A percentile compares a stretch with the other conserved stretches of the same genome.
These are phyloP conservation scores for Pitangus sulphuratus DNA, from an alignment of 2,797 vertebrate species.

Conservation along the genomic window DNA sequence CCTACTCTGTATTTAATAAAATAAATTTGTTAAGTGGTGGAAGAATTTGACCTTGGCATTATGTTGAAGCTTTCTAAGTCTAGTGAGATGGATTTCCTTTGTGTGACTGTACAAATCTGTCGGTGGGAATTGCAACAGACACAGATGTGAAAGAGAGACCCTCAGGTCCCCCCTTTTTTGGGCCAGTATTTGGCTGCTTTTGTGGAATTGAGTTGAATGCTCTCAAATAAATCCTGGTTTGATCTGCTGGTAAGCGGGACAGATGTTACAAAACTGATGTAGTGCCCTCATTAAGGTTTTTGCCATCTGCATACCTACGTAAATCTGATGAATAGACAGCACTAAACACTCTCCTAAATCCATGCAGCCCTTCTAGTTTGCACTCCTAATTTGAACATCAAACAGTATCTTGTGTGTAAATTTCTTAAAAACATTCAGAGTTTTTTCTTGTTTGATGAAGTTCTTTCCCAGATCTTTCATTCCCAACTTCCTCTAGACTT, in stretches of 20 bases:
- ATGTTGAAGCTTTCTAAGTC: neutral
- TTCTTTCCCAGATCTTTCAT: neutral
- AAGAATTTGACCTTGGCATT: neutral
- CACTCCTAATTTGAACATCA: neutral
- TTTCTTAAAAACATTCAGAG: neutral
- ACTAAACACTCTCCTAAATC: neutral
- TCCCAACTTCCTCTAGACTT: neutral
- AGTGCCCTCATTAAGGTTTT: slow-evolving; percentile 22
- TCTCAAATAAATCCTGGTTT: slow-evolving; percentile 49
- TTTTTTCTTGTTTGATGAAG: neutral
- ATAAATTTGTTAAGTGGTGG: neutral
- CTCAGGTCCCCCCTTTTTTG: neutral
- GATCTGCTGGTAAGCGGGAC: neutral
- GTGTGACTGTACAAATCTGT: neutral
- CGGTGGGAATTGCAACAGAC: neutral
- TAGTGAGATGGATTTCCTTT: neutral
- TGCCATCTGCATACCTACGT: slow-evolving; percentile 45
- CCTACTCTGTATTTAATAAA: neutral
- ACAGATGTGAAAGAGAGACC: neutral
- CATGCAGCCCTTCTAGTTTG: neutral
- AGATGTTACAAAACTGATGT: slow-evolving; percentile 21
- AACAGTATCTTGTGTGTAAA: neutral
- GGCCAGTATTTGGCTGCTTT: neutral
- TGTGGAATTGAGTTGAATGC: slow-evolving; percentile 13
- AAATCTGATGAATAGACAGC: slow-evolving; percentile 4